These are phyloP conservation scores for Atractosteus spatula DNA, from an alignment of 2,113 vertebrate species.

Conservation along the genomic window DNA sequence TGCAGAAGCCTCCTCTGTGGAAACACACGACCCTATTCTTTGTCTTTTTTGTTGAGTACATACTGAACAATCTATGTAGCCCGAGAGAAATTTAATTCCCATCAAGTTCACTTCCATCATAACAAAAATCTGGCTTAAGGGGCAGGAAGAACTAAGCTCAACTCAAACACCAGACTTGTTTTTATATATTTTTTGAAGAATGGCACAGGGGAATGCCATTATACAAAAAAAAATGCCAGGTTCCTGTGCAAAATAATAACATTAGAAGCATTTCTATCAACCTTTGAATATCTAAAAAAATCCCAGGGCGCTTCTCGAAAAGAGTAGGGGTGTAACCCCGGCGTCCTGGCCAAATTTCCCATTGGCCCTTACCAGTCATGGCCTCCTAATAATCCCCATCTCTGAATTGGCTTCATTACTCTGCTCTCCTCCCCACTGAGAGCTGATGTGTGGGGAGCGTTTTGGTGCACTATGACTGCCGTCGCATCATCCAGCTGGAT, in stretches of 20 bases:
- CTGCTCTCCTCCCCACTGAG: too few species aligned
- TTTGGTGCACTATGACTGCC: too few species aligned
- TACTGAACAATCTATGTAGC: neutral
- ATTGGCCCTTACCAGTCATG: too few species aligned
- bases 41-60: neutral
- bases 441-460: too few species aligned
- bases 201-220: neutral
- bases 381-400: too few species aligned
- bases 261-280: neutral
- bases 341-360: too few species aligned
- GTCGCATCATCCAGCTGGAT: too few species aligned
- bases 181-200: neutral
- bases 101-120: neutral
- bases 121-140: neutral
- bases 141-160: constrained; percentile 5
- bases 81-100: constrained; percentile 5
- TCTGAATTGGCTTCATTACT: too few species aligned
- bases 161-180: constrained; percentile 9
- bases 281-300: neutral
- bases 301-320: too few species aligned
- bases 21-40: neutral
- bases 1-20: too few species aligned
- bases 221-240: neutral
- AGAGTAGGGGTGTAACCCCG: too few species aligned
- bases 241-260: neutral